Base-by-base conservation (phyloP, 2,797 vertebrate species). In the Lacerta agilis region DNA sequence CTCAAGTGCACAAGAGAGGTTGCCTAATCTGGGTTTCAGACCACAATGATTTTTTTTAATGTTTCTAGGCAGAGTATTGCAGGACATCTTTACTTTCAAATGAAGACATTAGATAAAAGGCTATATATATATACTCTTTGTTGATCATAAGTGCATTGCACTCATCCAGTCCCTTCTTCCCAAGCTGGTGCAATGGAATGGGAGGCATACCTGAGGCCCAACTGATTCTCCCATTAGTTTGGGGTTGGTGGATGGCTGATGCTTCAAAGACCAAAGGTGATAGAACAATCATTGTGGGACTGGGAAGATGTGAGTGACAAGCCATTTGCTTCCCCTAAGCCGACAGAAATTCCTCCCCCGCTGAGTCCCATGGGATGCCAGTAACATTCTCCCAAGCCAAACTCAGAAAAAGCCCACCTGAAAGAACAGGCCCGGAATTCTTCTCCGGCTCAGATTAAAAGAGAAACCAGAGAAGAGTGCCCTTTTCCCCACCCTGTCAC, bases 51-150 rank as follows among this genome's bases (percentile, higher is more conserved):
- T 55, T 13, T 11, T 87, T 90, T 86, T 78, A 36, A 36, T 82
- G 80, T 29, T 89, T 43, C 3, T 45, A 82, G 91, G 58, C 45
- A 3, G 27, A 87, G 36, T 0, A 7, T 15, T 91, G n/a, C 61
- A 86, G 6, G 13, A 87, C n/a, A 17, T 84, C 41, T 69, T 61
- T 38, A 38, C 88, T 86, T 87, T 27, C 23, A 80, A 43, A 7
- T 10, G n/a, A 45, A 67, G 45, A 15, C 1, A 33, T 4, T 73
- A 90, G 17, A 66, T 41, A 55, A 43, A 80, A 85, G 10, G 4
- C 72, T 43, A 43, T 43, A 43, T 43, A 43, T 2, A 27, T 76
- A 11, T 2, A 86, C 25, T 66, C 88, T 8, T 15, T 87, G 0
- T 88, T 41, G 23, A 89, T 80, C 67, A 49, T 67, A 45, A 64